These are phyloP conservation scores for Pantherophis vulpinus DNA, from an alignment of 2,797 vertebrate genomes.

Conservation along the genomic window DNA sequence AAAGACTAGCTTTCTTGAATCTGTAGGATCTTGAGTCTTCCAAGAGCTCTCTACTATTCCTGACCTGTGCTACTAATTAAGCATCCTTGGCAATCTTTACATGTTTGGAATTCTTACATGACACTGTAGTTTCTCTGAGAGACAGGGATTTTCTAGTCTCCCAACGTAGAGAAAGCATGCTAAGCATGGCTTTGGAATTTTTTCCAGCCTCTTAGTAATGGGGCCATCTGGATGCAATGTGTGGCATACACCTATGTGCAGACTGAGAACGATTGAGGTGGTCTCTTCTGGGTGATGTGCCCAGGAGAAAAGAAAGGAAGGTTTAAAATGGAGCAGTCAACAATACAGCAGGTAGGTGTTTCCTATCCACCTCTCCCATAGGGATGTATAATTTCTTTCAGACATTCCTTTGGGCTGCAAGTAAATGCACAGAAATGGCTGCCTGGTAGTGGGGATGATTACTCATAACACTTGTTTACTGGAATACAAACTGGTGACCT, in stretches of 20 bases:
- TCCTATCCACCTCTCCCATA: not conserved
- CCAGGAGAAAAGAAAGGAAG: not conserved
- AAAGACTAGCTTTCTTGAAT: not conserved
- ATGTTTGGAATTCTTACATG: not conserved
- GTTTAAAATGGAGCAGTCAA: not conserved
- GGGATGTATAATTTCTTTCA: not conserved
- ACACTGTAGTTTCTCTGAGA: not conserved
- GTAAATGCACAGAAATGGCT: not conserved
- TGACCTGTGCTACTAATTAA: not conserved
- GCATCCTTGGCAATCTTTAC: not conserved
- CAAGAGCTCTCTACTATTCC: not conserved
- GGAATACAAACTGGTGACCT: not conserved
- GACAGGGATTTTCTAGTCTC: not conserved
- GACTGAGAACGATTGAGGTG: not conserved
- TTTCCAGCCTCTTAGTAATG: not conserved
- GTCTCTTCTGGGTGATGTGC: not conserved
- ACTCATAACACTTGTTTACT: not conserved
- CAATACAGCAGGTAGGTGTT: not conserved
- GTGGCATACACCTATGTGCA: not conserved
- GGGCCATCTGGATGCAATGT: not conserved
- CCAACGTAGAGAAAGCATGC: not conserved
- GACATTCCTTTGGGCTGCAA: not conserved
- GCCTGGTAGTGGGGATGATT: not conserved
- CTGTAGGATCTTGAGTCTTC: not conserved
- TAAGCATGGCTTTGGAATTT: not conserved